Base-by-base conservation (phyloP, 1,140 invertebrate genomes). In the Anadara kagoshimensis region DNA sequence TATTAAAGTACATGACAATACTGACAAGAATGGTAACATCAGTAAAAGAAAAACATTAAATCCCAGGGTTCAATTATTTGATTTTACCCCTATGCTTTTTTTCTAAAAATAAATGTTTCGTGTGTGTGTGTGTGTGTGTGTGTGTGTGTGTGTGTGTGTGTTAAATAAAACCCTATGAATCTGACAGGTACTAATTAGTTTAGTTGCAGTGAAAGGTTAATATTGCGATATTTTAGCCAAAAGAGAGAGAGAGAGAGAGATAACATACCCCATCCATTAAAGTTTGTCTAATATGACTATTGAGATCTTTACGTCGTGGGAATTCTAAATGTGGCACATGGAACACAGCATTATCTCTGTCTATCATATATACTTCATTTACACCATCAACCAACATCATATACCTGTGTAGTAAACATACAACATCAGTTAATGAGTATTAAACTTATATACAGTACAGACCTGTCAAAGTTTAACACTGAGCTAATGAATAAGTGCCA, bases 321-420 rank as follows among this genome's bases (percentile, higher is more conserved):
- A 99, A 99, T 59, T 90, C 91, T 18, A 99, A 86, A 61, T 93
- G 93, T 20, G 92, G 89, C 0, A 97, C 94, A 90, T 94, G 92
- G 90, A 98, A 99, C n/a, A 97, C 93, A 80, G 94, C 94, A 88
- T 98, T 95, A 89, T 99, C 96, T 86, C 98, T 92, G 90, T 99
- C 98, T 78, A 99, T 91, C 88, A 99, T 97, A 86, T 94, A 99
- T 8, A 99, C 92, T 85, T 96, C 92, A 79, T 94, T 92, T 81
- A 93, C 91, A 18, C 92, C 94, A 84, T 96, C 93, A 65, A 99
- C 97, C 10, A 98, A 89, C 95, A 99, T 97, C 94, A 99, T 95
- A 86, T 99, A 99, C 79, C 96, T 96, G 85, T 63, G 87, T 82
- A 63, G 44, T 53, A 47, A 49, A 10, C n/a, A 24, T 59, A 54